These are phyloP conservation scores for Drosophila varians DNA, from an alignment of 1,140 invertebrate genomes.

Conservation along the genomic window DNA sequence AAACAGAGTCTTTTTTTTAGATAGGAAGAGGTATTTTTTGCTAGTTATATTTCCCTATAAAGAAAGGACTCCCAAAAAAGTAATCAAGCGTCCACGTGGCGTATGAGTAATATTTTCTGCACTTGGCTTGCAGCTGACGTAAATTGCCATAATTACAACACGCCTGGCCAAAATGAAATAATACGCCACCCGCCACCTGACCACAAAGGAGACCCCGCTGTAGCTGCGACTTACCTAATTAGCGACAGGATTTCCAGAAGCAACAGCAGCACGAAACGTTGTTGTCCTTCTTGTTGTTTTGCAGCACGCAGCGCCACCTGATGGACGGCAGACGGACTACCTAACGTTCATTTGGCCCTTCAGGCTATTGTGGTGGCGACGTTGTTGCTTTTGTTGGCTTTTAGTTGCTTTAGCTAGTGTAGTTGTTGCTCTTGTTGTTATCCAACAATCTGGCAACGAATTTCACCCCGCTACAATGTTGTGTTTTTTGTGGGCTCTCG, in stretches of 20 bases:
- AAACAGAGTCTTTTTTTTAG: no score
- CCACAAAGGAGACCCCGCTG: constrained; percentile 19
- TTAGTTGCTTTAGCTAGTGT: neutral
- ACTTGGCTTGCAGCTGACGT: constrained; percentile 38
- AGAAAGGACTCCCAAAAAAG: neutral
- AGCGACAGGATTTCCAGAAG: constrained; percentile 69
- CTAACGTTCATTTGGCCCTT: constrained; percentile 51
- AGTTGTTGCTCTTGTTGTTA: constrained; percentile 23
- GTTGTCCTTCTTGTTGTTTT: constrained; percentile 11
- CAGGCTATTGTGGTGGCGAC: constrained; percentile 32
- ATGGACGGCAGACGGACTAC: constrained; percentile 37
- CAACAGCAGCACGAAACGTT: constrained; percentile 23
- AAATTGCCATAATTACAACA: constrained; percentile 66
- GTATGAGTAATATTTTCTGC: constrained; percentile 47
- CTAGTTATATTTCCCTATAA: no score
- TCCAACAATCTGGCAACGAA: constrained; percentile 48
- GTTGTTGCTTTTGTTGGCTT: constrained; percentile 7
- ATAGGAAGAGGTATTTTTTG: no score
- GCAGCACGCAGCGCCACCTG: constrained; percentile 29
- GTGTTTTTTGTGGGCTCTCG: constrained; percentile 14
- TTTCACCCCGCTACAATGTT: constrained; percentile 42
- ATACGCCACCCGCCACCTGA: constrained; percentile 42
- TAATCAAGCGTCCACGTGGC: constrained; percentile 26
- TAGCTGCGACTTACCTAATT: constrained; percentile 65
- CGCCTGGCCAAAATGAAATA: constrained; percentile 55